phyloP scores from a whole-genome alignment of 2,113 vertebrate genomes.

The Mesocricetus auratus region DNA sequence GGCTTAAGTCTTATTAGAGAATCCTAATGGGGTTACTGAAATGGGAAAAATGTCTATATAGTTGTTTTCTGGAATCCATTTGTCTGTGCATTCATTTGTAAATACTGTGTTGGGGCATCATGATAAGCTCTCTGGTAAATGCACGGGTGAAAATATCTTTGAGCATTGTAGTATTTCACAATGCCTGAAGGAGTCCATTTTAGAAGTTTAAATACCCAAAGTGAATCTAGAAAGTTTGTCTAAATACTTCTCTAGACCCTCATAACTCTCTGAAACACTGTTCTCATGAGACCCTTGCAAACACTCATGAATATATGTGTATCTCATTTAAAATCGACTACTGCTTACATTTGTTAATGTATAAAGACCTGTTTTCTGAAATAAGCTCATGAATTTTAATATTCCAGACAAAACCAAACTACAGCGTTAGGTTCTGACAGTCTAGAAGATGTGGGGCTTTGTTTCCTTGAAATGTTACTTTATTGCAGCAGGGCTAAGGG shows the following conservation, averaged over 20 bases:
- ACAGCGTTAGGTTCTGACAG: background rate
- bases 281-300: background rate
- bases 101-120: background rate
- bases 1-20: background rate
- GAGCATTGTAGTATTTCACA: constrained; percentile 16
- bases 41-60: background rate
- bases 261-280: background rate
- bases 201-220: constrained; percentile 7
- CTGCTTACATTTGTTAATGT: background rate
- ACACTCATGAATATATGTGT: background rate
- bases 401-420: background rate
- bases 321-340: background rate
- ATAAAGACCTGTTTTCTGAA: constrained; percentile 22
- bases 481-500: too few relatives aligned
- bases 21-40: background rate
- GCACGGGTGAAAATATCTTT: background rate
- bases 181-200: background rate
- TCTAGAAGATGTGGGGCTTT: background rate
- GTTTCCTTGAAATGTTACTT: background rate
- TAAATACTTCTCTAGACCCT: constrained; percentile 11
- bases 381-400: background rate
- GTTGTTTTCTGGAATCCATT: constrained; percentile 30
- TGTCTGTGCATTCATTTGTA: background rate
- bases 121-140: background rate
- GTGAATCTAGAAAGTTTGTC: background rate